Evolutionary conservation across 2,797 vertebrate genomes (phyloP), one percentile per base, ranked within the genome.

Genomic region (Myripristis murdjan): DNA sequence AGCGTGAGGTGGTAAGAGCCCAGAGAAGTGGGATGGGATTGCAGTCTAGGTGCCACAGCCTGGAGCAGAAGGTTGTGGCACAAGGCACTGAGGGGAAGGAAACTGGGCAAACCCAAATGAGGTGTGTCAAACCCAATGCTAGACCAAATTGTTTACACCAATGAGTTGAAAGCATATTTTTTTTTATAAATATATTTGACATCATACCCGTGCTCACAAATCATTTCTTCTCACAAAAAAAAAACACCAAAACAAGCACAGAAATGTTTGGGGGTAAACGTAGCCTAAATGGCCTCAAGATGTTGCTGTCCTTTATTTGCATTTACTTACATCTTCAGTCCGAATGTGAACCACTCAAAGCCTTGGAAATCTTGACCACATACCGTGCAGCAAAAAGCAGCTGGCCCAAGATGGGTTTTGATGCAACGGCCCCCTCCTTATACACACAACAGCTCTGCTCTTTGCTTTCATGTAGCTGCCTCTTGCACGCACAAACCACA

Each of bases 1-100:
- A 95, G 95, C 94, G 91, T 70, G 79, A 92, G 83, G 84, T 92
- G 92, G 89, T 93, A 22, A 58, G 89, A 90, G 95, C 92, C 16
- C 7, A 63, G 18, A 48, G 73, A 31, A 51, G 61, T 43, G 43
- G 3, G 16, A 6, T 56, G 69, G 52, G 51, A 39, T 18, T 43
- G 48, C 5, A 47, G 41, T 14, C 10, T 26, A 47, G 58, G 26
- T 61, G 26, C 39, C 23, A 28, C 33, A 59, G 28, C 57, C 18
- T 33, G 49, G 18, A 15, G 55, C 22, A 24, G 48, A 24, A 51
- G n/a, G 6, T 24, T 49, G 66, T 37, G 73, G 63, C 51, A 31
- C 59, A 26, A 63, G 62, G 16, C 15, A 63, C 3, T 4, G 47
- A 28, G 43, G 18, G 43, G 43, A n/a, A 46, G 20, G 12, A 15